Evolutionary conservation across 2,888 invertebrate genomes (phyloP).

Genomic region (Epirrhoe alternata): DNA sequence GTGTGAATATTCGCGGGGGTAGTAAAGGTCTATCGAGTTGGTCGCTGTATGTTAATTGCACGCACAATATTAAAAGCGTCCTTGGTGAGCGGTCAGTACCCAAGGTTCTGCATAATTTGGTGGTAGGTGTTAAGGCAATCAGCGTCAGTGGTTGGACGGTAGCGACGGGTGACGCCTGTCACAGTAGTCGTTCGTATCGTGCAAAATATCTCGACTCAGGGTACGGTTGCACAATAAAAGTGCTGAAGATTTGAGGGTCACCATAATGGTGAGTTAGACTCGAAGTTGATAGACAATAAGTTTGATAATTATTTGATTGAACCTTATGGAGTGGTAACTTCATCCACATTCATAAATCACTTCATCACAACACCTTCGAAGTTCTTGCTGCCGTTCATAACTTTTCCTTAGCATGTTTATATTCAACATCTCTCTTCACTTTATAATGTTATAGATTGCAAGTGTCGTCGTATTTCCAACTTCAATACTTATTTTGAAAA

Average conservation of each 20-base stretch:
- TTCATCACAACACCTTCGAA: constrained; percentile 13
- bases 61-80: constrained; percentile 73
- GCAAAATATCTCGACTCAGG: constrained; percentile 73
- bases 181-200: constrained; percentile 43
- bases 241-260: constrained; percentile 71
- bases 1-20: constrained; percentile 50
- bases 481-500: background rate
- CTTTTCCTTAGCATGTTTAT: constrained; percentile 20
- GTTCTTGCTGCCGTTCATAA: constrained; percentile 1
- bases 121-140: constrained; percentile 63
- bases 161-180: constrained; percentile 60
- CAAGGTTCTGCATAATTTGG: constrained; percentile 79
- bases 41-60: constrained; percentile 66
- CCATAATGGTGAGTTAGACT: constrained; percentile 69
- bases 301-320: constrained; percentile 6
- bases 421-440: background rate
- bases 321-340: constrained; percentile 1
- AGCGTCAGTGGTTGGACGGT: constrained; percentile 66
- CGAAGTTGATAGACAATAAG: background rate
- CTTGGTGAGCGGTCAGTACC: constrained; percentile 76
- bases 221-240: constrained; percentile 72
- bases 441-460: background rate
- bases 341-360: constrained; percentile 4
- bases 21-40: constrained; percentile 52
- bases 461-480: background rate